A percentile compares a stretch with the other conserved stretches of the same genome.
Evolutionary conservation across 2,113 vertebrate species (phyloP).

Genomic region (Paracanthobrama guichenoti): DNA sequence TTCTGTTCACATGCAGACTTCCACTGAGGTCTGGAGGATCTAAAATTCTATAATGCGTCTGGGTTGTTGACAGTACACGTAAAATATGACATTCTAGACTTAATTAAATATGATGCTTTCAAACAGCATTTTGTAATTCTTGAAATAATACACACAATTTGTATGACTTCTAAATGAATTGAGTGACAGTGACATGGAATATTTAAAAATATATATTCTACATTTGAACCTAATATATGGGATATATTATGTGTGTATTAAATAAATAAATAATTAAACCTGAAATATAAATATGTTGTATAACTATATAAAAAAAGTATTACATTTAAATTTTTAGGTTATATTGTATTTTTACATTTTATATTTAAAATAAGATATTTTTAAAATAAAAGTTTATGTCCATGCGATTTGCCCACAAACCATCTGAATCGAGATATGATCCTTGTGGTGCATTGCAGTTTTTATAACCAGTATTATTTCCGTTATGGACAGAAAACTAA

Average conservation of each 20-base stretch:
- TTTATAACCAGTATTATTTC: background rate
- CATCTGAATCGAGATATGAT: background rate
- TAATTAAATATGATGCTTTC: background rate
- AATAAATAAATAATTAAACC: too few relatives aligned
- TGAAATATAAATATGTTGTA: background rate
- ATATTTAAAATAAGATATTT: background rate
- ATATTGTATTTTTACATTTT: background rate
- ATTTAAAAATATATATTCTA: too few relatives aligned
- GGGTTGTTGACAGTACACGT: background rate
- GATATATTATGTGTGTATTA: too few relatives aligned
- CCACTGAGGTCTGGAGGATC: background rate
- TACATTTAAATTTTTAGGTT: background rate
- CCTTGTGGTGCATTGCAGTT: background rate
- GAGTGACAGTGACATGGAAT: background rate
- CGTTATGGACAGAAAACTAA: background rate
- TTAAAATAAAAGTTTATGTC: background rate
- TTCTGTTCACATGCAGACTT: background rate
- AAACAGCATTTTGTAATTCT: background rate
- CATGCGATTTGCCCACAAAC: background rate
- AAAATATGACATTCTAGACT: background rate
- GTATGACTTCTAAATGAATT: background rate
- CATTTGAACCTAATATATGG: too few relatives aligned
- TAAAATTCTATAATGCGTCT: background rate
- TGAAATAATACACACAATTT: background rate
- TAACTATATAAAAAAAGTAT: background rate